Evolutionary conservation across 2,888 invertebrate species (phyloP).

Genomic region (Zeuzera pyrina): DNA sequence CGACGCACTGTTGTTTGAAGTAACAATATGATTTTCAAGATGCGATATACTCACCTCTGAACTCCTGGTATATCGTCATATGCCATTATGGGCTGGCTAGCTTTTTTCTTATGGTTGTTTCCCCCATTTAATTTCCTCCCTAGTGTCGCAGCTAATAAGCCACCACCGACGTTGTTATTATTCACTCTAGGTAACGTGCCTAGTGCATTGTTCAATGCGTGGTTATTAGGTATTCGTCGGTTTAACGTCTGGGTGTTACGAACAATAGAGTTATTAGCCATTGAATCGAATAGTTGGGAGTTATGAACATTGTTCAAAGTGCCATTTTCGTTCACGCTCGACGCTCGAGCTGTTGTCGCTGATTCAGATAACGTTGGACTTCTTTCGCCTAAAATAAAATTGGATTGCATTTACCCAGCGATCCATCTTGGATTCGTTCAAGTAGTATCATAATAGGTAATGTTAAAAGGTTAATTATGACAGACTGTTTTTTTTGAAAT

Average conservation of each 20-base stretch:
- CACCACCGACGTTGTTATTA: conserved; percentile 41
- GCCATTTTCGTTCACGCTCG: conserved; percentile 73
- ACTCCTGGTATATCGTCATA: conserved; percentile 75
- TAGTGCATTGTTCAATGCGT: conserved; percentile 57
- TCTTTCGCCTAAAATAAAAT: conserved; percentile 73
- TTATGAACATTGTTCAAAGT: conserved; percentile 42
- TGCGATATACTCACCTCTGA: conserved; percentile 38
- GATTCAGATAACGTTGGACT: conserved; percentile 89
- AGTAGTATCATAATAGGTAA: too few species aligned
- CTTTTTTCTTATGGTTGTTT: conserved; percentile 66
- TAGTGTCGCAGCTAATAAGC: conserved; percentile 49
- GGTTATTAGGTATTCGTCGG: conserved; percentile 42
- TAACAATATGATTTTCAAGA: too few species aligned
- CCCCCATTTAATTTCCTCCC: conserved; percentile 68
- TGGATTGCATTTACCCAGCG: too few species aligned
- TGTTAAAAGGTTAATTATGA: too few species aligned
- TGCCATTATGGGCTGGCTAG: conserved; percentile 66
- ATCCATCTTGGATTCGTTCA: too few species aligned
- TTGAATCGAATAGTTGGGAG: conserved; percentile 34
- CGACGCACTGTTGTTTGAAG: too few species aligned
- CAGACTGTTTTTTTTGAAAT: too few species aligned
- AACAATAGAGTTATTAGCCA: conserved; percentile 41
- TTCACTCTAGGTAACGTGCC: conserved; percentile 61
- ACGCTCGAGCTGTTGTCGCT: conserved; percentile 86
- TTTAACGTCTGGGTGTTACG: conserved; percentile 61